Percentiles rank a stretch among this genome's conserved stretches.
These are phyloP conservation scores for Shinisaurus crocodilurus DNA, from an alignment of 2,113 vertebrate species.

Conservation along the genomic window DNA sequence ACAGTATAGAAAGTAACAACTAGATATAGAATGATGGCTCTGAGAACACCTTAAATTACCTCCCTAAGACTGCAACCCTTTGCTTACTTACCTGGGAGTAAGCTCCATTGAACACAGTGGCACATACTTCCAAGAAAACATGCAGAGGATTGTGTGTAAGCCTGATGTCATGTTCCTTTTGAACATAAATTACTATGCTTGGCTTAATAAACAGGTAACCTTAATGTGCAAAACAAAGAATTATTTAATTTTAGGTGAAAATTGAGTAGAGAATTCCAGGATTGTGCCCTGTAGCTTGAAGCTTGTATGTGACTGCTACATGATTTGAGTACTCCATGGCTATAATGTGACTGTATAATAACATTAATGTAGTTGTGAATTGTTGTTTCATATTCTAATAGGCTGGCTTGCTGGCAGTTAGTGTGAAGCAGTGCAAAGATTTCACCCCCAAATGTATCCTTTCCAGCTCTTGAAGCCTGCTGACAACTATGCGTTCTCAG, in stretches of 20 bases:
- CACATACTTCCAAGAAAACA: neutral
- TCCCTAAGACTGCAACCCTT: neutral
- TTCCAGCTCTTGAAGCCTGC: conserved; percentile 9
- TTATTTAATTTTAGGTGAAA: neutral
- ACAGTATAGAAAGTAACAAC: no score
- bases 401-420: conserved; percentile 71
- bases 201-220: neutral
- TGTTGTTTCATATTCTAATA: conserved; percentile 47
- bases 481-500: neutral
- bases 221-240: neutral
- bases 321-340: neutral
- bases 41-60: neutral
- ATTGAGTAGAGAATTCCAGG: neutral
- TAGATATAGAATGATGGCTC: neutral
- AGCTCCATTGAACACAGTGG: neutral
- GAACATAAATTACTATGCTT: neutral
- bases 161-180: neutral
- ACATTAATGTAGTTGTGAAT: neutral
- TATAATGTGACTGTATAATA: neutral
- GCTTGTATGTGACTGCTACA: neutral
- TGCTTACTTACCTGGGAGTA: neutral
- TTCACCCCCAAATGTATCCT: conserved; percentile 68
- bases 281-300: neutral
- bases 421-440: conserved; percentile 62
- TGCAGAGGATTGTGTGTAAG: neutral